Conservation (phyloP, 2,888 invertebrate genomes). For the Aplocera efformata region DNA sequence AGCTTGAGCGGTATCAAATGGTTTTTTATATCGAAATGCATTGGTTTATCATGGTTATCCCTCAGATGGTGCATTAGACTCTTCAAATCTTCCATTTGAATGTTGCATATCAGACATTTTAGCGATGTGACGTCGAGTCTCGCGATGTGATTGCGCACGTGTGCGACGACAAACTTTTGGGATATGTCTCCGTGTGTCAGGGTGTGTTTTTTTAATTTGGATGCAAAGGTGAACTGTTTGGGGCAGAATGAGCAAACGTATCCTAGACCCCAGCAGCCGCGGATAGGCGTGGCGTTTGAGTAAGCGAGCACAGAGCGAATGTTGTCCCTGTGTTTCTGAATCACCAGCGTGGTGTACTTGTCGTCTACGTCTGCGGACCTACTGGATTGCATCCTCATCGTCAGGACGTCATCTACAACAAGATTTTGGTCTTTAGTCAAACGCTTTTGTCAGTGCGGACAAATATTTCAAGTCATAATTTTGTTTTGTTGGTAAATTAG, state of each 20-base stretch:
- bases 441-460: too few relatives aligned
- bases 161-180: slow-evolving; percentile 27
- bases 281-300: slow-evolving; percentile 42
- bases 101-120: slow-evolving; percentile 45
- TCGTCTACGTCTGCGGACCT: neutral
- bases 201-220: slow-evolving; percentile 37
- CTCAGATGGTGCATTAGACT: slow-evolving; percentile 41
- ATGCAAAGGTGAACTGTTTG: slow-evolving; percentile 22
- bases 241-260: slow-evolving; percentile 38
- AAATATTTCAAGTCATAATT: too few relatives aligned
- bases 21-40: slow-evolving; percentile 48
- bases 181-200: slow-evolving; percentile 22
- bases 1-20: slow-evolving; percentile 60
- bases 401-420: slow-evolving; percentile 28
- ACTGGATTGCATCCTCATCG: slow-evolving; percentile 1
- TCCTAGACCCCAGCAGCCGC: slow-evolving; percentile 29
- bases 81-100: slow-evolving; percentile 37
- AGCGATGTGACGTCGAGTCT: slow-evolving; percentile 55
- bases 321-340: slow-evolving; percentile 32
- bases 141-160: slow-evolving; percentile 36
- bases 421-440: slow-evolving; percentile 19
- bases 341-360: slow-evolving; percentile 10
- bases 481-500: too few relatives aligned
- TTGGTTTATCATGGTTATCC: slow-evolving; percentile 34
- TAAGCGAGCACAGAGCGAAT: slow-evolving; percentile 4